Base-by-base conservation (phyloP, 2,797 vertebrate genomes). In the Sebastes melanostomus region DNA sequence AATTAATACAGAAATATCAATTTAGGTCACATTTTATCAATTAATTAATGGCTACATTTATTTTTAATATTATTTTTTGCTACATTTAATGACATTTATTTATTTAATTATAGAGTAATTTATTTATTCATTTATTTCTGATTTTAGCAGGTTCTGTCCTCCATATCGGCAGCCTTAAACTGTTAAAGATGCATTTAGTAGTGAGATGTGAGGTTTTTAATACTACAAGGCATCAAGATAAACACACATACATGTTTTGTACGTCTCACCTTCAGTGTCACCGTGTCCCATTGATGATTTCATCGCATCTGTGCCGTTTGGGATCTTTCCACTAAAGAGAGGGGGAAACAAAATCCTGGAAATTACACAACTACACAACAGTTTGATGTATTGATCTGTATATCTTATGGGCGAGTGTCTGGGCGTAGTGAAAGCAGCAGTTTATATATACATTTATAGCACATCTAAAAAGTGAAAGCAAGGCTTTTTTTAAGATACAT, bases 301-400 rank as follows among this genome's bases (percentile, higher is more conserved):
- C 72, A 96, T 81, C 61, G 69, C 88, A 3, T 96, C 95, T 52
- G 95, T 95, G 65, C 95, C 97, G 29, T 98, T 98, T 83, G 97
- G 97, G 86, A 95, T 97, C 94, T 98, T 99, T 90, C 98, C 97
- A 94, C 98, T 99, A 24, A 76, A 78, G 14, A 67, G 9, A 76
- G 24, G 11, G 62, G 63, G 66, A 65, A 83, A 55, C 16, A 36
- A 20, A 80, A 80, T 38, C 9, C 50, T 25, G 34, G 14, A 42
- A 66, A 20, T 68, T 3, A 77, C 3, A 30, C 24, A 77, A 42
- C 6, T 14, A 12, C 13, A 58, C 20, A 36, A 34, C 59, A 77
- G 24, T 66, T 50, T 25, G 3, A 38, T 11, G 59, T 27, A 12
- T 34, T 52, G 29, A 7, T 9, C 50, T n/a, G 4, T 38, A 5